phyloP scores from a whole-genome alignment of 1,140 invertebrate species.

The Heliconius hermathena region DNA sequence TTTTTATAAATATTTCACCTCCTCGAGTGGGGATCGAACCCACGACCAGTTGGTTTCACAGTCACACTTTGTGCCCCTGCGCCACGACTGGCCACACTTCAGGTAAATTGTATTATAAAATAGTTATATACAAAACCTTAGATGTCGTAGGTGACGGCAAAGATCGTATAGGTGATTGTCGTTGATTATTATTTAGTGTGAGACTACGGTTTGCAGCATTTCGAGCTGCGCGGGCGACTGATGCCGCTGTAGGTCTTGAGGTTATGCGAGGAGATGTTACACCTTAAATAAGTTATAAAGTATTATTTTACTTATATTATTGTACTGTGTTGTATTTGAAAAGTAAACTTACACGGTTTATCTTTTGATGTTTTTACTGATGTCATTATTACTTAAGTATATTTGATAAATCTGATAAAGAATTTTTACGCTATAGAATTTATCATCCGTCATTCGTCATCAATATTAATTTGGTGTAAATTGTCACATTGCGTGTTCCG shows the following conservation, averaged over 20 bases:
- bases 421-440: conserved; percentile 15
- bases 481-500: conserved; percentile 51
- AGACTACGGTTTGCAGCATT: conserved; percentile 63
- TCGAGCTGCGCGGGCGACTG: conserved; percentile 65
- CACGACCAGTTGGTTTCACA: no score
- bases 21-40: no score
- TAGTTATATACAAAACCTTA: conserved; percentile 45
- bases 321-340: neutral
- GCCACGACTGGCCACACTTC: no score
- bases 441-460: conserved; percentile 8
- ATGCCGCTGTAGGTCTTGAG: conserved; percentile 65
- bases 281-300: conserved; percentile 29
- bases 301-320: neutral
- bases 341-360: conserved; percentile 58
- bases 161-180: conserved; percentile 49
- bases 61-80: no score
- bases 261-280: conserved; percentile 47
- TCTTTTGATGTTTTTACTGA: conserved; percentile 61
- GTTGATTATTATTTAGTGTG: conserved; percentile 32
- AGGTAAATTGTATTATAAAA: neutral
- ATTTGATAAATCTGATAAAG: conserved; percentile 16
- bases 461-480: conserved; percentile 22
- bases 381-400: conserved; percentile 47
- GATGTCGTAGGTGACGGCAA: conserved; percentile 43
- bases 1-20: no score